phyloP scores from a whole-genome alignment of 2,888 invertebrate species.

The Andricus quercusramuli region DNA sequence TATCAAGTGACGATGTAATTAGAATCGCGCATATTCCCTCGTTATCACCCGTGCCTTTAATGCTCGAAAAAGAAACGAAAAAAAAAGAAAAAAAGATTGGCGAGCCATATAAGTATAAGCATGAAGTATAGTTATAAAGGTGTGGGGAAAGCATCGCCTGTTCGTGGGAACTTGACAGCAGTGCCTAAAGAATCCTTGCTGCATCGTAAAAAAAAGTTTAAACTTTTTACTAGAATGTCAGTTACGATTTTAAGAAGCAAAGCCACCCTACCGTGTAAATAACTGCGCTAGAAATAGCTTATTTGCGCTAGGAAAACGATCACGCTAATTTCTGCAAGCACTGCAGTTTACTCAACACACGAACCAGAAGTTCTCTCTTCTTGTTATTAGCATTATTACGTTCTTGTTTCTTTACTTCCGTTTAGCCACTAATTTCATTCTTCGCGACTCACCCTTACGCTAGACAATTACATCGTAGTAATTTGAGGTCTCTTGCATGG shows the following conservation, averaged over 20 bases:
- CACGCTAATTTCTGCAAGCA: slow-evolving; percentile 30
- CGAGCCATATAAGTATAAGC: slow-evolving; percentile 15
- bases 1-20: slow-evolving; percentile 31
- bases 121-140: slow-evolving; percentile 18
- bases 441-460: slow-evolving; percentile 12
- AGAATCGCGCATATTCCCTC: slow-evolving; percentile 27
- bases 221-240: slow-evolving; percentile 37
- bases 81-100: neutral
- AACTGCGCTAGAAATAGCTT: slow-evolving; percentile 28
- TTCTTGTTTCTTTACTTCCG: slow-evolving; percentile 12
- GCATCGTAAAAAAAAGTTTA: slow-evolving; percentile 32
- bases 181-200: slow-evolving; percentile 38
- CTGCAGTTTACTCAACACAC: slow-evolving; percentile 33
- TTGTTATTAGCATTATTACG: slow-evolving; percentile 28
- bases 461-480: slow-evolving; percentile 1
- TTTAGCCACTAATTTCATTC: slow-evolving; percentile 22
- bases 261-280: slow-evolving; percentile 27
- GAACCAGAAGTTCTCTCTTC: slow-evolving; percentile 6
- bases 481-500: neutral
- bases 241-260: slow-evolving; percentile 37
- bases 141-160: slow-evolving; percentile 20
- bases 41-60: slow-evolving; percentile 18
- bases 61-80: neutral
- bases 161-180: slow-evolving; percentile 40
- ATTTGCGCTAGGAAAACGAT: slow-evolving; percentile 31